Conservation (phyloP, 1,140 invertebrate genomes). For the Helicorthomorpha holstii region DNA sequence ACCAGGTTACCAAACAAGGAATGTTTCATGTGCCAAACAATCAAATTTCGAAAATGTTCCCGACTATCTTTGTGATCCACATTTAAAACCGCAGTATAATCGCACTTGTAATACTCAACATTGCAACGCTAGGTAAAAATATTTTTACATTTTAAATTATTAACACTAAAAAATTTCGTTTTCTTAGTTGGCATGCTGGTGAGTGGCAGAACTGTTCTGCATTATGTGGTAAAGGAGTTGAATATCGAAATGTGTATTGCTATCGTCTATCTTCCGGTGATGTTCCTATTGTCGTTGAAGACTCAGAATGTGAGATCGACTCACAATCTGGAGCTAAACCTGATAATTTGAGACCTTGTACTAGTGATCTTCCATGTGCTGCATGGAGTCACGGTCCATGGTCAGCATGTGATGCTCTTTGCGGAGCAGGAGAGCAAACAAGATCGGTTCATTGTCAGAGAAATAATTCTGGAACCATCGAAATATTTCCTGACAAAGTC, state of each 20-base stretch:
- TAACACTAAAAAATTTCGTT: too few relatives aligned
- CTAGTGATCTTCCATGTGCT: slow-evolving; percentile 55
- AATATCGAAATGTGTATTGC: slow-evolving; percentile 46
- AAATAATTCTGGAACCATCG: slow-evolving; percentile 46
- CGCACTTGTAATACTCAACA: slow-evolving; percentile 53
- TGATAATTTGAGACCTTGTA: slow-evolving; percentile 48
- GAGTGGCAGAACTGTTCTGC: slow-evolving; percentile 64
- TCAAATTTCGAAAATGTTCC: slow-evolving; percentile 45
- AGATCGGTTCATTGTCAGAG: slow-evolving; percentile 54
- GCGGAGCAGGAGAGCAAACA: slow-evolving; percentile 61
- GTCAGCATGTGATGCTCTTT: slow-evolving; percentile 73
- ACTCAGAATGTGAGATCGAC: slow-evolving; percentile 47
- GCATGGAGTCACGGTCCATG: slow-evolving; percentile 67
- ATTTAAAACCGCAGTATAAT: slow-evolving; percentile 42
- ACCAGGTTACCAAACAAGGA: slow-evolving; percentile 51
- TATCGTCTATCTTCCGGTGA: slow-evolving; percentile 51
- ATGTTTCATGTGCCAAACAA: slow-evolving; percentile 28
- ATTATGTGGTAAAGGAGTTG: slow-evolving; percentile 54
- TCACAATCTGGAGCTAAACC: slow-evolving; percentile 43
- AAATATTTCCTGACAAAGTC: slow-evolving; percentile 47
- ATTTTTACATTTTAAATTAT: neutral
- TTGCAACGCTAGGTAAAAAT: slow-evolving; percentile 44
- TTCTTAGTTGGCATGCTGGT: slow-evolving; percentile 48
- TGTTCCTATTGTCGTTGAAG: slow-evolving; percentile 44
- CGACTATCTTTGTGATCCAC: slow-evolving; percentile 55